Conservation (phyloP, 1,140 invertebrate genomes). For the Drosophila tristis region DNA sequence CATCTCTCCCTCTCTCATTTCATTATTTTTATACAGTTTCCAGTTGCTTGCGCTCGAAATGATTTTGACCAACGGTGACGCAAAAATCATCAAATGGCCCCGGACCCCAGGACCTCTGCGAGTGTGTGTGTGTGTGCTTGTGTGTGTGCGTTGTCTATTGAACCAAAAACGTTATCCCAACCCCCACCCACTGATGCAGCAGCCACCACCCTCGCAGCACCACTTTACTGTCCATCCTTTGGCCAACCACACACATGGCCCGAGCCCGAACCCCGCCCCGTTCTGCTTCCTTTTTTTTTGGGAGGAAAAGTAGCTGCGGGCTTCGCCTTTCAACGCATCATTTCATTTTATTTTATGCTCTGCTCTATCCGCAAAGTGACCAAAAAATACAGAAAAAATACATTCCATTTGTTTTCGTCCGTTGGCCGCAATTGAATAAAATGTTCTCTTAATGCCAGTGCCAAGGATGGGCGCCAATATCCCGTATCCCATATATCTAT, state of each 20-base stretch:
- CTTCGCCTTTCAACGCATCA: constrained; percentile 72
- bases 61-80: constrained; percentile 81
- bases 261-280: constrained; percentile 17
- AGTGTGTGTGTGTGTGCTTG: constrained; percentile 27
- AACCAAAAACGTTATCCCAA: constrained; percentile 68
- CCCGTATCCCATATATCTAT: no score
- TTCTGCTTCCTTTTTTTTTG: constrained; percentile 7
- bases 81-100: constrained; percentile 79
- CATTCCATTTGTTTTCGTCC: constrained; percentile 79
- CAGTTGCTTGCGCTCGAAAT: constrained; percentile 81
- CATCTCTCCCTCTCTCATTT: constrained; percentile 29
- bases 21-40: constrained; percentile 83
- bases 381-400: constrained; percentile 60
- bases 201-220: constrained; percentile 5
- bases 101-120: constrained; percentile 22
- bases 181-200: constrained; percentile 9
- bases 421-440: constrained; percentile 79
- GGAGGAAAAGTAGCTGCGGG: constrained; percentile 61
- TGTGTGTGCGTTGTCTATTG: constrained; percentile 64
- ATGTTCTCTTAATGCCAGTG: constrained; percentile 64
- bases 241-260: constrained; percentile 60
- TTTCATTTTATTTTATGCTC: constrained; percentile 80
- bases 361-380: constrained; percentile 59
- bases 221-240: constrained; percentile 22
- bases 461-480: background rate